Percentiles rank a stretch among this genome's conserved stretches.
These are phyloP conservation scores for Castor canadensis DNA, from an alignment of 2,113 vertebrate genomes.

Conservation along the genomic window DNA sequence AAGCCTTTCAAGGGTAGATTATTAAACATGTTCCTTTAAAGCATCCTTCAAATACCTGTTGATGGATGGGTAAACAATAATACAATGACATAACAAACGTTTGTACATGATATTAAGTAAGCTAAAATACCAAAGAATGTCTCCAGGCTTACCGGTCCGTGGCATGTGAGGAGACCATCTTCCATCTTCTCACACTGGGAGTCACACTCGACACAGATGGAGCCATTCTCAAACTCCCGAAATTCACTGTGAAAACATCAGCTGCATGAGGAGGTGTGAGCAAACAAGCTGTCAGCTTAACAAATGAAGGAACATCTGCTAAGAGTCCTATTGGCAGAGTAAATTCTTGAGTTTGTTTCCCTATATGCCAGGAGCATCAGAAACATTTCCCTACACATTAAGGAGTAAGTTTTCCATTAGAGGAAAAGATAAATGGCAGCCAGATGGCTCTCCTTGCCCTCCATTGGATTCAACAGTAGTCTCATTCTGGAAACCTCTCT, in stretches of 20 bases:
- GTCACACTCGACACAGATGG: conserved; percentile 94
- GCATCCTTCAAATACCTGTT: neutral
- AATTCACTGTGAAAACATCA: conserved; percentile 88
- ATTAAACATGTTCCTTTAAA: neutral
- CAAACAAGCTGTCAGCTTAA: conserved; percentile 63
- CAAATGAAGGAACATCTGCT: conserved; percentile 65
- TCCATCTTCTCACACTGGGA: conserved; percentile 95
- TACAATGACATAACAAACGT: neutral
- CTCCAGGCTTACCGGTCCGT: conserved; percentile 90
- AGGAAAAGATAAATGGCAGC: conserved; percentile 48
- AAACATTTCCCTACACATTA: conserved; percentile 44
- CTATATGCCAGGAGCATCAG: conserved; percentile 52
- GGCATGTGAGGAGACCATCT: conserved; percentile 90
- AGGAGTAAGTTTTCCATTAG: conserved; percentile 57
- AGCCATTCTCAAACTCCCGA: conserved; percentile 94
- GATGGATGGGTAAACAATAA: neutral
- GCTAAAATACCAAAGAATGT: neutral
- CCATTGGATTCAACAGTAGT: neutral
- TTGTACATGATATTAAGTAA: neutral
- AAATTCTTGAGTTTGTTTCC: conserved; percentile 59
- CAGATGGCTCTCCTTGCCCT: conserved; percentile 52
- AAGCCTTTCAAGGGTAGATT: neutral
- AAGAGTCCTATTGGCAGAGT: conserved; percentile 50
- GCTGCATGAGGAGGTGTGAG: conserved; percentile 51
- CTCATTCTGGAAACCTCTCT: conserved; percentile 56